Evolutionary conservation across 2,888 invertebrate genomes (phyloP).

Genomic region (Heliconius erato): DNA sequence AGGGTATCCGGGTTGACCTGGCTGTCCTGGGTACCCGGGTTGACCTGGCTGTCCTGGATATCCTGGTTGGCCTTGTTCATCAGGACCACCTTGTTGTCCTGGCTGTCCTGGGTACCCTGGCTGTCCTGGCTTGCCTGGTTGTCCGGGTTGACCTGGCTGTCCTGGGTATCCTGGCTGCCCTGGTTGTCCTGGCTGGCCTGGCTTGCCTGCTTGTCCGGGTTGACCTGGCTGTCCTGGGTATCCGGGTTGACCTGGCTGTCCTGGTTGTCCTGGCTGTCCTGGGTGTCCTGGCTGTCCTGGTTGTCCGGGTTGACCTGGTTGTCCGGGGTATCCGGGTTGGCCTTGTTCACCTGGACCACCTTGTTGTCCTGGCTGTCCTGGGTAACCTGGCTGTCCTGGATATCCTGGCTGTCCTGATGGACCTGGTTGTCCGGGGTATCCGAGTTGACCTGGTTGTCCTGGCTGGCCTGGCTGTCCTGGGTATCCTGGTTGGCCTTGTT

Average conservation of each 20-base stretch:
- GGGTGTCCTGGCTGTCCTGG: constrained; percentile 64
- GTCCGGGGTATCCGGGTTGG: constrained; percentile 41
- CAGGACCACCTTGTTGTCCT: neutral
- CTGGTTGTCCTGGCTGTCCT: constrained; percentile 54
- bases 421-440: constrained; percentile 68
- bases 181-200: neutral
- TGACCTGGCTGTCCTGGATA: neutral
- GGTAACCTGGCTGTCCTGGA: constrained; percentile 53
- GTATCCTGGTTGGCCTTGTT: constrained; percentile 61
- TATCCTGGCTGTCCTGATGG: constrained; percentile 65
- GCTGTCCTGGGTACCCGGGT: neutral
- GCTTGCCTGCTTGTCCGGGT: constrained; percentile 51
- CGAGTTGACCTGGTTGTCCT: constrained; percentile 66
- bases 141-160: neutral
- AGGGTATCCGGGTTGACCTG: neutral
- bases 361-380: constrained; percentile 54
- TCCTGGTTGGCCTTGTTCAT: neutral
- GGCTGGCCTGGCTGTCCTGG: constrained; percentile 74
- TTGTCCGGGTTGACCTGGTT: constrained; percentile 55
- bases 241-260: constrained; percentile 69
- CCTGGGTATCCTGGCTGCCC: neutral
- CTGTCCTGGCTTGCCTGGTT: neutral
- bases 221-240: constrained; percentile 57
- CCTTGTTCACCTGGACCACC: constrained; percentile 59
- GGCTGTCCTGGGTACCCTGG: neutral